Evolutionary conservation across 1,140 invertebrate genomes (phyloP).

Genomic region (Wasmannia auropunctata): DNA sequence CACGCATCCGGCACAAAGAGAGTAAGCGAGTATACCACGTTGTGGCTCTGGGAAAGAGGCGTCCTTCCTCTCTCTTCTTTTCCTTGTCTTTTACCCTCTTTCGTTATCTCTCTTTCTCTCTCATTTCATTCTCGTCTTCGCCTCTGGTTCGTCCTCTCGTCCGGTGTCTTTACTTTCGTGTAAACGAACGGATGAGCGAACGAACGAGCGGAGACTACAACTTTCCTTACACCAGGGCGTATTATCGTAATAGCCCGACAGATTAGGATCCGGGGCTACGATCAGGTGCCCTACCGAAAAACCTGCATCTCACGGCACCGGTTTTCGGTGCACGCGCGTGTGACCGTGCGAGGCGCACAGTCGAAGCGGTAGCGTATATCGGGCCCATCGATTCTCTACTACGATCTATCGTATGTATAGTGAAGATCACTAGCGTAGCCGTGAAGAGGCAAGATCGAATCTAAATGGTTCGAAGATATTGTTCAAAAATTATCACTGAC

Average conservation of each 20-base stretch:
- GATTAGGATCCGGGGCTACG: slow-evolving; percentile 61
- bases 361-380: slow-evolving; percentile 43
- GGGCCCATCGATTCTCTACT: neutral
- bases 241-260: slow-evolving; percentile 72
- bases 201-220: slow-evolving; percentile 36
- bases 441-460: neutral
- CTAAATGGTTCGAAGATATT: neutral
- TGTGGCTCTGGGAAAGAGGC: slow-evolving; percentile 77
- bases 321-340: slow-evolving; percentile 41
- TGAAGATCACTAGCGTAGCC: slow-evolving; percentile 45
- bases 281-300: slow-evolving; percentile 71
- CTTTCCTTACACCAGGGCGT: slow-evolving; percentile 58
- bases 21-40: slow-evolving; percentile 70
- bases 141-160: slow-evolving; percentile 38
- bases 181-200: slow-evolving; percentile 31
- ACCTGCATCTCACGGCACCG: slow-evolving; percentile 64
- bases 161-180: slow-evolving; percentile 54
- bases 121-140: neutral
- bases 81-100: slow-evolving; percentile 36
- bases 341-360: slow-evolving; percentile 10
- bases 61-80: slow-evolving; percentile 68
- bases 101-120: neutral
- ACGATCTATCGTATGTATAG: slow-evolving; percentile 28
- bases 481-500: neutral
- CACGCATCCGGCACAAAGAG: slow-evolving; percentile 81